phyloP scores from a whole-genome alignment of 2,113 vertebrate genomes.

The Gallinago paraguaiae region DNA sequence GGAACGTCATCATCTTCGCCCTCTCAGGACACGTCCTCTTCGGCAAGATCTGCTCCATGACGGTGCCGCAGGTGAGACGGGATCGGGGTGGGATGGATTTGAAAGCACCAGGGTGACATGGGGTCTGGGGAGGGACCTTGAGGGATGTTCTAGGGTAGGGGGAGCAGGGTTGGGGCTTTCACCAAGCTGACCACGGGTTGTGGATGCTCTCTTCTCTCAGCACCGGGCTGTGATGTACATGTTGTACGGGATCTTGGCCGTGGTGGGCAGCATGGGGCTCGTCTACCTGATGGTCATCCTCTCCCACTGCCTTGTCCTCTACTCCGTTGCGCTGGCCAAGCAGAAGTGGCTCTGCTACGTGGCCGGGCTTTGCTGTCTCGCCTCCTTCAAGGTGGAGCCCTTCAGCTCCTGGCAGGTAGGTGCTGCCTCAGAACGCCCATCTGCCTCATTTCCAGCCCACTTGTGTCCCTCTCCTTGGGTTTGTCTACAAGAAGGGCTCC shows the following conservation, averaged over 20 bases:
- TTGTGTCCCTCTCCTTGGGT: background rate
- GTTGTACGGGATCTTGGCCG: slow-evolving; percentile 83
- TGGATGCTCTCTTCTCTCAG: slow-evolving; percentile 67
- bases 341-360: slow-evolving; percentile 89
- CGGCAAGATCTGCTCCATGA: slow-evolving; percentile 92
- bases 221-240: slow-evolving; percentile 87
- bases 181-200: accelerated
- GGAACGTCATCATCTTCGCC: slow-evolving; percentile 89
- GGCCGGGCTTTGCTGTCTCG: slow-evolving; percentile 85
- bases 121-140: accelerated
- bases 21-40: slow-evolving; percentile 93
- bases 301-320: slow-evolving; percentile 89
- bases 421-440: accelerated
- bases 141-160: background rate
- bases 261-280: slow-evolving; percentile 89
- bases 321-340: slow-evolving; percentile 85
- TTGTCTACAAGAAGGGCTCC: background rate
- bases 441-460: accelerated
- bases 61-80: slow-evolving; percentile 85
- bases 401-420: slow-evolving; percentile 92
- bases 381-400: slow-evolving; percentile 91
- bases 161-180: background rate
- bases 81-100: accelerated
- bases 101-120: background rate
- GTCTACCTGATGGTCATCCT: slow-evolving; percentile 88